phyloP scores from a whole-genome alignment of 2,797 vertebrate genomes.

The Leptatherina wallacei region DNA sequence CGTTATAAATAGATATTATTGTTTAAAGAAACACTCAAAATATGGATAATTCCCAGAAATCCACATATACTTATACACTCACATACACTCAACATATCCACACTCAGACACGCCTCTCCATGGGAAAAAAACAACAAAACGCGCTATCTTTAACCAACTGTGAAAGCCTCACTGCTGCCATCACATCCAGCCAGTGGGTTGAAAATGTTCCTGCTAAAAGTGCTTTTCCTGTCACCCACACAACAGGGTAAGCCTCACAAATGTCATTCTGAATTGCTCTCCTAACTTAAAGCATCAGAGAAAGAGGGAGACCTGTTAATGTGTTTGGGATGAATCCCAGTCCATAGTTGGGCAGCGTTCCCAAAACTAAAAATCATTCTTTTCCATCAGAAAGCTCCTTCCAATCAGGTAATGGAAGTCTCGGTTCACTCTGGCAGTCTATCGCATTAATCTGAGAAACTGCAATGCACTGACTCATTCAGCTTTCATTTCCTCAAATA shows the following conservation, averaged over 20 bases:
- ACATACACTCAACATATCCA: slow-evolving; percentile 14
- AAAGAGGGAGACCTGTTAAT: slow-evolving; percentile 13
- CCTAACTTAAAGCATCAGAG: neutral
- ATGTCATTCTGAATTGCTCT: slow-evolving; percentile 15
- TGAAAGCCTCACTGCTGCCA: slow-evolving; percentile 40
- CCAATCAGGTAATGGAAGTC: slow-evolving; percentile 59
- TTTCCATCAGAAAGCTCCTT: slow-evolving; percentile 37
- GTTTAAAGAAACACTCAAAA: neutral
- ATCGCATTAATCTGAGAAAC: slow-evolving; percentile 52
- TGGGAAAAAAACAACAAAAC: slow-evolving; percentile 20
- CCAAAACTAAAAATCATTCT: slow-evolving; percentile 15
- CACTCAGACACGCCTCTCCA: slow-evolving; percentile 25
- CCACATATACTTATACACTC: neutral
- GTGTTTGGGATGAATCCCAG: slow-evolving; percentile 29
- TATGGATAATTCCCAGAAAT: neutral
- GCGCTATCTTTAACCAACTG: slow-evolving; percentile 42
- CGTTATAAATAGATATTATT: neutral
- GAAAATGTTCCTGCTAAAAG: slow-evolving; percentile 57
- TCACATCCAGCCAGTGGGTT: slow-evolving; percentile 32
- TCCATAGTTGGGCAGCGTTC: slow-evolving; percentile 19
- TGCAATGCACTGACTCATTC: slow-evolving; percentile 40
- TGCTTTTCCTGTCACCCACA: slow-evolving; percentile 62
- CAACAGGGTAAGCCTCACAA: slow-evolving; percentile 33
- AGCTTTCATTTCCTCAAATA: slow-evolving; percentile 39
- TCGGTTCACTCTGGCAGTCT: slow-evolving; percentile 31